Evolutionary conservation across 2,888 invertebrate genomes (phyloP).

Genomic region (Caenorhabditis angaria): DNA sequence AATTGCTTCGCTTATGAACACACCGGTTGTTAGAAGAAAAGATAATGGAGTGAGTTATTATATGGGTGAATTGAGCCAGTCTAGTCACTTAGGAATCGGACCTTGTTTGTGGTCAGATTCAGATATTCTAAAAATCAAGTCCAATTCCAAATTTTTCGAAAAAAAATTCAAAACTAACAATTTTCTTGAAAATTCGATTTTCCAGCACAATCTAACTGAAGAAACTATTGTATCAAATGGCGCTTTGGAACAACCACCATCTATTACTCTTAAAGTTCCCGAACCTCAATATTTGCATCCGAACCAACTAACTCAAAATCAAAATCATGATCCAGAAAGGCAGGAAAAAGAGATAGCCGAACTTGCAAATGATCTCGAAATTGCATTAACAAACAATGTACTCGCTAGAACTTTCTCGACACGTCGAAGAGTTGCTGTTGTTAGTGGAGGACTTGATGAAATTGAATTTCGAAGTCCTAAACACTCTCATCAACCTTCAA

Average conservation of each 20-base stretch:
- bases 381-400: conserved; percentile 62
- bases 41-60: conserved; percentile 26
- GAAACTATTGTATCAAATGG: conserved; percentile 24
- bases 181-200: too few species aligned
- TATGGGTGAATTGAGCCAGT: too few species aligned
- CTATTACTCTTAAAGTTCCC: conserved; percentile 28
- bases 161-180: too few species aligned
- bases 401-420: conserved; percentile 66
- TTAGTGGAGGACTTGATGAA: conserved; percentile 59
- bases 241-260: conserved; percentile 13
- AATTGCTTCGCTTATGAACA: conserved; percentile 50
- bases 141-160: too few species aligned
- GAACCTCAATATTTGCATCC: conserved; percentile 16
- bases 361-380: conserved; percentile 62
- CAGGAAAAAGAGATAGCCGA: conserved; percentile 47
- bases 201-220: conserved; percentile 24
- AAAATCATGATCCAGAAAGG: neutral
- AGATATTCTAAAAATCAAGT: too few species aligned
- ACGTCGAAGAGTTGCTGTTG: conserved; percentile 58
- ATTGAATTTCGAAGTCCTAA: conserved; percentile 52
- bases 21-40: conserved; percentile 32
- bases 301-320: too few species aligned
- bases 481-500: conserved; percentile 22
- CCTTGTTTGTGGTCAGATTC: too few species aligned
- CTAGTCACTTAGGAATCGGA: too few species aligned